Percentiles rank a stretch among this genome's conserved stretches.
These are phyloP conservation scores for Planiliza haematocheilus DNA, from an alignment of 2,113 vertebrate genomes.

Conservation along the genomic window DNA sequence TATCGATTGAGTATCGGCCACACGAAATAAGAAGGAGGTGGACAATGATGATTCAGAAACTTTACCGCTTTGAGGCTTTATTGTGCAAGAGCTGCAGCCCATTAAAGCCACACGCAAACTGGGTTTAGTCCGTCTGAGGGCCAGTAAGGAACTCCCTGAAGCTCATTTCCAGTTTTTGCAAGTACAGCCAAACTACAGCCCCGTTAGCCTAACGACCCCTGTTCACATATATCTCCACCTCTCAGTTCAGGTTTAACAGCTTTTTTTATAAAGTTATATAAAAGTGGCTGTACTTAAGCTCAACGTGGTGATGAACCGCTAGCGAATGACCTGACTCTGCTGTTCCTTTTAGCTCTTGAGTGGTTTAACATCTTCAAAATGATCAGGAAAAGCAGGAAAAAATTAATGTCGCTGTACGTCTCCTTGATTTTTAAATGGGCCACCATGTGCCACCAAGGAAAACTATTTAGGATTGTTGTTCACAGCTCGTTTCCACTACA, in stretches of 20 bases:
- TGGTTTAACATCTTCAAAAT: neutral
- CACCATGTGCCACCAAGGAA: constrained; percentile 1
- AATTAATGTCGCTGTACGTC: neutral
- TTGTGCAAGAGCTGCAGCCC: constrained; percentile 54
- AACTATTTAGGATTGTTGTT: neutral
- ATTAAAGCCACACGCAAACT: constrained; percentile 59
- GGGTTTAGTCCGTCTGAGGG: constrained; percentile 22
- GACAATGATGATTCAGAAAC: constrained; percentile 50
- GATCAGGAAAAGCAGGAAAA: neutral
- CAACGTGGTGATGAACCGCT: too few relatives aligned
- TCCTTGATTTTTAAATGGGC: neutral
- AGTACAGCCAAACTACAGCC: neutral
- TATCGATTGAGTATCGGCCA: constrained; percentile 59
- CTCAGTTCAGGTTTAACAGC: neutral
- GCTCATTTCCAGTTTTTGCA: constrained; percentile 32
- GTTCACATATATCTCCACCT: neutral
- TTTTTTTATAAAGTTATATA: neutral
- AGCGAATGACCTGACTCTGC: neutral
- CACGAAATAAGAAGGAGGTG: constrained; percentile 59
- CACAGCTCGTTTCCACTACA: neutral
- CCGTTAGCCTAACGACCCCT: constrained; percentile 1
- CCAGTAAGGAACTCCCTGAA: constrained; percentile 39
- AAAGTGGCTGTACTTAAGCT: too few relatives aligned
- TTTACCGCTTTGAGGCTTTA: constrained; percentile 28
- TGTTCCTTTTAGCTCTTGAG: neutral